Evolutionary conservation across 2,888 invertebrate species (phyloP).

Genomic region (Limenitis camilla): DNA sequence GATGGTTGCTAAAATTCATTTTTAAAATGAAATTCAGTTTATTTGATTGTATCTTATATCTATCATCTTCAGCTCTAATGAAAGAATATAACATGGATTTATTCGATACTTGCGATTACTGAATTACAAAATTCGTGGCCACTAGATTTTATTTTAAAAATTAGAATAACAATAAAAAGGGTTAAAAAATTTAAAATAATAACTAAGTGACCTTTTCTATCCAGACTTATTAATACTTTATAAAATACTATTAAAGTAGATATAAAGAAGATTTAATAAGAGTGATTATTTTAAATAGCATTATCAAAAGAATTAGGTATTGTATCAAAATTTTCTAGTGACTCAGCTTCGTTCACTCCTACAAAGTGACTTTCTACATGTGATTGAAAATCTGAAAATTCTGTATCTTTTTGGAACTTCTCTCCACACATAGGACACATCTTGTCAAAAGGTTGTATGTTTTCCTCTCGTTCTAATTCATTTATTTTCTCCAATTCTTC

Average conservation of each 20-base stretch:
- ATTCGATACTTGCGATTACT: no score
- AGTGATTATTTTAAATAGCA: conserved; percentile 9
- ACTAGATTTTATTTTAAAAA: no score
- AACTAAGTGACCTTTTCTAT: no score
- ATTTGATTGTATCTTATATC: no score
- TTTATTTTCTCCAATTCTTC: conserved; percentile 46
- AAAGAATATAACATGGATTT: no score
- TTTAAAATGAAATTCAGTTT: no score
- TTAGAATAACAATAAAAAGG: no score
- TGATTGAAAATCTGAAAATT: conserved; percentile 79
- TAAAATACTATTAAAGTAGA: neutral
- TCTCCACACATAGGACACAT: conserved; percentile 86
- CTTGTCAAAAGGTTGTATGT: conserved; percentile 54
- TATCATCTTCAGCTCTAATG: no score
- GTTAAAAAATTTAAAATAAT: neutral
- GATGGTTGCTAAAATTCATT: no score
- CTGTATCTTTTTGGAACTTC: conserved; percentile 71
- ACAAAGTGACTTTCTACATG: conserved; percentile 87
- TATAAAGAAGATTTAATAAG: no score
- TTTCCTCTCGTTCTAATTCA: conserved; percentile 32
- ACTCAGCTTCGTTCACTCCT: conserved; percentile 72
- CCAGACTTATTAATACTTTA: neutral
- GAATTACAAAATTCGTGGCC: no score
- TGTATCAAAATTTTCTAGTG: conserved; percentile 71
- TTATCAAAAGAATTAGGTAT: conserved; percentile 58